Percentiles rank a stretch among this genome's conserved stretches.
phyloP scores from a whole-genome alignment of 2,797 vertebrate genomes.

The Loris lydekkerianus region DNA sequence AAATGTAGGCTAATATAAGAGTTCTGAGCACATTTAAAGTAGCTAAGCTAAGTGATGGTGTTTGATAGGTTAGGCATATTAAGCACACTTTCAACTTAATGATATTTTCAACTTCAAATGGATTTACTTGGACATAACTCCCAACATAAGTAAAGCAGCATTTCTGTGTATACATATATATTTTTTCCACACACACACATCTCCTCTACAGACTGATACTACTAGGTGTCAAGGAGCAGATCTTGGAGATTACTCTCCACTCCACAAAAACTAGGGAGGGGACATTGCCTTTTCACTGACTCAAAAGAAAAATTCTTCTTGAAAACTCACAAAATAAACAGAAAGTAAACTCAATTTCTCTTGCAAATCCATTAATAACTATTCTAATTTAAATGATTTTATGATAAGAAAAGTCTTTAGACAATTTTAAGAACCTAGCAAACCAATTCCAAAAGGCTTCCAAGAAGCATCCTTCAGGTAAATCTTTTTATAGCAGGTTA shows the following conservation, averaged over 20 bases:
- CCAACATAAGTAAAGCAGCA: not conserved
- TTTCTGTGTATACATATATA: too few species aligned
- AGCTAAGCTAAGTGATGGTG: not conserved
- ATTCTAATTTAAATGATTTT: not conserved
- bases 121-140: not conserved
- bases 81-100: not conserved
- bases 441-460: not conserved
- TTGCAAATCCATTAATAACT: not conserved
- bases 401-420: not conserved
- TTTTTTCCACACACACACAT: not conserved
- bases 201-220: not conserved
- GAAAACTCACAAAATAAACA: constrained; percentile 18
- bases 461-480: not conserved
- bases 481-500: not conserved
- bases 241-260: not conserved
- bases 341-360: constrained; percentile 10
- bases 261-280: not conserved
- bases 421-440: not conserved
- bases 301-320: not conserved
- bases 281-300: not conserved
- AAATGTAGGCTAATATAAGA: not conserved
- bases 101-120: not conserved
- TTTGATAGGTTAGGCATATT: not conserved
- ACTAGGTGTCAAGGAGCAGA: not conserved
- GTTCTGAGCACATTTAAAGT: not conserved